Evolutionary conservation across 2,113 vertebrate genomes (phyloP).

Genomic region (Taurulus bubalis): DNA sequence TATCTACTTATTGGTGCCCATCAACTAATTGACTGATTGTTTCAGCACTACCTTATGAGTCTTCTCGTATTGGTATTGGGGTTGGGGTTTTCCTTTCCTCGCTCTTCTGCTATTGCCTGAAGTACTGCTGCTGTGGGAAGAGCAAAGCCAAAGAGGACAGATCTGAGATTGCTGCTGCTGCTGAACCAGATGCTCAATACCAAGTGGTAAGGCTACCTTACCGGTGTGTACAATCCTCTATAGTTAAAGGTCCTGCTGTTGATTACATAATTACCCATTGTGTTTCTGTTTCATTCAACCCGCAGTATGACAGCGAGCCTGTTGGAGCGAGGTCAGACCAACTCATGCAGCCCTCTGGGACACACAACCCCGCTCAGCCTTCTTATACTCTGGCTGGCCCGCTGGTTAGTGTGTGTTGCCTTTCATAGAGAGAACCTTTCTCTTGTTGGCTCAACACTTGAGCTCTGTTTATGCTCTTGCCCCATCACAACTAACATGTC

Average conservation of each 20-base stretch:
- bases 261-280: background rate
- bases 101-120: background rate
- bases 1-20: background rate
- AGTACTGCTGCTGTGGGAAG: constrained; percentile 6
- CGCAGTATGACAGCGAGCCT: constrained; percentile 17
- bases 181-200: background rate
- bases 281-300: background rate
- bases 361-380: background rate
- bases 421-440: background rate
- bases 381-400: background rate
- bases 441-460: background rate
- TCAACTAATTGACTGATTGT: background rate
- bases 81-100: rapidly evolving
- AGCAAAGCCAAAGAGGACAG: background rate
- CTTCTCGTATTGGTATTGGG: rapidly evolving
- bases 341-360: background rate
- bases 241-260: background rate
- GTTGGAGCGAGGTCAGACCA: background rate
- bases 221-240: background rate
- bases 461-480: background rate
- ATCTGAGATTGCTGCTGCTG: constrained; percentile 2
- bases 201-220: background rate
- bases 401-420: constrained; percentile 30
- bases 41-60: background rate
- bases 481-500: constrained; percentile 4